Base-by-base conservation (phyloP, 2,113 vertebrate genomes). In the Corythoichthys haematopterus region DNA sequence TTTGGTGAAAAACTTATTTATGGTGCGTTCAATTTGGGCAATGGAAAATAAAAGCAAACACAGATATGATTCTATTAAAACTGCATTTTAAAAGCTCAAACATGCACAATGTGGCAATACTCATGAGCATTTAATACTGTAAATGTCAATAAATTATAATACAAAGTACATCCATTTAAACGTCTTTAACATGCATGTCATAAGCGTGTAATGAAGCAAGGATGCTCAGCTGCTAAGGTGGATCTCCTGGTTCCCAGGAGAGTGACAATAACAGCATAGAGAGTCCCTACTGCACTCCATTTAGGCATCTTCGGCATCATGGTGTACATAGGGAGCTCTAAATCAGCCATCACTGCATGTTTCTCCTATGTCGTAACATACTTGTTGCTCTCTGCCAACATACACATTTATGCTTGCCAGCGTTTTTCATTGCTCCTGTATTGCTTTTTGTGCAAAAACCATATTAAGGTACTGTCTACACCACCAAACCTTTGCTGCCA, bases 401-500 rank as follows among this genome's bases (percentile, higher is more conserved):
- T 56, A 69, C 20, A 36, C 60, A 66, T 53, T 50, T n/a, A 65
- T 66, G 43, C 51, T 69, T 81, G 76, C 71, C 78, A 85, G 76
- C 71, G 62, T 45, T 74, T 0, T 46, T 70, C 61, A 69, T 66
- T 75, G 76, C 74, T 13, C 72, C 47, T 78, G 28, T 67, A 69
- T 71, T 75, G 82, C 76, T 52, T 81, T 71, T 76, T 74, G 76
- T 74, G 83, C 82, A 80, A 81, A 89, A 74, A 78, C 70, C 65
- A 53, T 71, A 69, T 80, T 70, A 87, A 77, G 33, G 77, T 79
- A 80, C 83, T 67, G 63, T 82, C 78, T 82, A 69, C 79, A 88
- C 82, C 72, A 50, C 88, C 89, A 78, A 84, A 93, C 92, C 92
- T 93, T 89, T 88, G 88, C 64, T 88, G 92, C 89, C 92, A 93